Evolutionary conservation across 2,113 vertebrate species (phyloP).

Genomic region (Elephantulus edwardii): DNA sequence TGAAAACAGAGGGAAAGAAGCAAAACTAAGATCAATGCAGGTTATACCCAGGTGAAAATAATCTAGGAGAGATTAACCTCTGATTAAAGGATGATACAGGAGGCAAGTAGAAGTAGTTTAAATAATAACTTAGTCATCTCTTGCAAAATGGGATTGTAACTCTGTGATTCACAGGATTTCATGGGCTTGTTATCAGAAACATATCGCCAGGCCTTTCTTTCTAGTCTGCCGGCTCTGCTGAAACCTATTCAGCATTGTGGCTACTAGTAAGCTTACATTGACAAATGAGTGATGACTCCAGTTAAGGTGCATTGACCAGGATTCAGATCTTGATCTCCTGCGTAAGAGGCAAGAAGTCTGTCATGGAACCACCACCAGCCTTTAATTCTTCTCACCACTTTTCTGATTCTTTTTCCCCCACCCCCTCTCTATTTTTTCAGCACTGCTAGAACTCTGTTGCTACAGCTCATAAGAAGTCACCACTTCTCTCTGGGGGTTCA

Average conservation of each 20-base stretch:
- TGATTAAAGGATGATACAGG: too few relatives aligned
- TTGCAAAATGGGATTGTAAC: not conserved
- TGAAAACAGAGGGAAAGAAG: not conserved
- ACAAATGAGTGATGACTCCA: not conserved
- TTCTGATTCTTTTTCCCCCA: not conserved
- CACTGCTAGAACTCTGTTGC: conserved; percentile 17
- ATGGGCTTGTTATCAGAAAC: not conserved
- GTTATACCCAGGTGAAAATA: not conserved
- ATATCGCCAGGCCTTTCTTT: not conserved
- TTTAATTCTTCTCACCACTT: not conserved
- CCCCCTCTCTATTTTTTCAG: not conserved
- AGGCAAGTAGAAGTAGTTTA: not conserved
- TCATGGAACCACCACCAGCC: not conserved
- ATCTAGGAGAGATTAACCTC: not conserved
- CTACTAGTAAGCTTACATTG: not conserved
- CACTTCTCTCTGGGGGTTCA: too few relatives aligned
- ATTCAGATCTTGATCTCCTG: not conserved
- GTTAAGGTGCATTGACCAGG: not conserved
- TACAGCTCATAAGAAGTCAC: too few relatives aligned
- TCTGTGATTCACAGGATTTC: not conserved
- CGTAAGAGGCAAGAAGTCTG: not conserved
- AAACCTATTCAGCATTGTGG: not conserved
- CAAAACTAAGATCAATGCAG: not conserved
- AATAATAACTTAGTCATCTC: not conserved
- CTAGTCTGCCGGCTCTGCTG: not conserved